A percentile compares a stretch with the other conserved stretches of the same genome.
phyloP scores from a whole-genome alignment of 2,113 vertebrate genomes.

The Zosterops hypoxanthus region DNA sequence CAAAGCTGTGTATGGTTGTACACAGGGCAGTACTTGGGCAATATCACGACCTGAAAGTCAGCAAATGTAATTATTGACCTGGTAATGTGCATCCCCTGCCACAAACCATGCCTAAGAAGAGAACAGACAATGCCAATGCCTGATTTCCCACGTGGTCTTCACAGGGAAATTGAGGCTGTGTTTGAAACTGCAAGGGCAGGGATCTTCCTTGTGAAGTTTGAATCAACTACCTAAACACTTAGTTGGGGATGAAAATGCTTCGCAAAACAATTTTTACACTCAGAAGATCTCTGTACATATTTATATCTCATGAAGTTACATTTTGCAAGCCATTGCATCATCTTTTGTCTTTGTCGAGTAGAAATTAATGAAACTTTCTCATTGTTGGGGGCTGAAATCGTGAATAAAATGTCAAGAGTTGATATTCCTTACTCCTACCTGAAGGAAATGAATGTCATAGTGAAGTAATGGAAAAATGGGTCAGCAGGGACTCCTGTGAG shows the following conservation, averaged over 20 bases:
- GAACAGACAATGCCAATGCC: rapidly evolving
- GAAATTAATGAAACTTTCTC: neutral
- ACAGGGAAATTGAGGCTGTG: neutral
- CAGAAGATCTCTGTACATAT: neutral
- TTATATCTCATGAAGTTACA: neutral
- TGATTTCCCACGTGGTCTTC: neutral
- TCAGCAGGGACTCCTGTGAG: neutral
- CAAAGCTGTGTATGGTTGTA: neutral
- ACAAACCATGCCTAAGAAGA: neutral
- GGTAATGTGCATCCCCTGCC: neutral
- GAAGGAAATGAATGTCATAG: neutral
- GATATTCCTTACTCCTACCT: neutral
- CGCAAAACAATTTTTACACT: neutral
- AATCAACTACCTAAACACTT: neutral
- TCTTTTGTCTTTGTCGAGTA: neutral
- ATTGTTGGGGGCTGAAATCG: neutral
- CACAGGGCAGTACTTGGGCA: neutral
- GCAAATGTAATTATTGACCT: neutral
- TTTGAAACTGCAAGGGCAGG: neutral
- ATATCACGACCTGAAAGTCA: neutral
- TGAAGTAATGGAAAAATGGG: neutral
- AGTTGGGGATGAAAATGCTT: neutral
- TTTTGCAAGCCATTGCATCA: neutral
- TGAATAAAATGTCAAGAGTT: neutral
- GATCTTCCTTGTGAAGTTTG: neutral